Conservation (phyloP, 2,797 vertebrate genomes). For the Syndactyla subalaris region DNA sequence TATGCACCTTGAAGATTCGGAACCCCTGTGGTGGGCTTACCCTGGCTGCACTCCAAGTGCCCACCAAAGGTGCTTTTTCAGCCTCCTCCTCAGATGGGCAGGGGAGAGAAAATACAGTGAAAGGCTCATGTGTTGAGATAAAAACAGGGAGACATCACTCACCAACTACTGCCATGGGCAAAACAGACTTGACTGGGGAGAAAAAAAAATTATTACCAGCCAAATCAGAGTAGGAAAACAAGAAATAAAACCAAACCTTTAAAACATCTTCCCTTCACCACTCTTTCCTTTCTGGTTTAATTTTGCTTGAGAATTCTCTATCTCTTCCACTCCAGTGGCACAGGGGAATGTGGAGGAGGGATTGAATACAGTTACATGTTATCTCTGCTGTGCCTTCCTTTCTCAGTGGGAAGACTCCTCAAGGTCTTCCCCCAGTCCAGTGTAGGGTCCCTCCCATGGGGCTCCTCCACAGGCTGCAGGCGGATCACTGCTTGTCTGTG, state of each 20-base stretch:
- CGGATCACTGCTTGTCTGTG: not conserved
- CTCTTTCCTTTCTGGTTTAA: not conserved
- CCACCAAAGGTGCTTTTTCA: not conserved
- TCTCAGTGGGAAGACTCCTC: not conserved
- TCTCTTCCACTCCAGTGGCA: not conserved
- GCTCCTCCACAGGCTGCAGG: not conserved
- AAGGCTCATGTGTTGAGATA: not conserved
- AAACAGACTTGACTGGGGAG: not conserved
- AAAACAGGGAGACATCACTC: not conserved
- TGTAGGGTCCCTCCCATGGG: fast-evolving
- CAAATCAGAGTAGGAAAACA: not conserved
- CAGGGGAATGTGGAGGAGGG: fast-evolving
- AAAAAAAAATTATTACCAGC: not conserved
- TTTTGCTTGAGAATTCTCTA: not conserved
- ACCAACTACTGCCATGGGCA: not conserved
- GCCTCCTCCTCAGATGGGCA: not conserved
- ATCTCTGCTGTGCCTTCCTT: not conserved
- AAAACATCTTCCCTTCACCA: fast-evolving
- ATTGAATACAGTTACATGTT: no score
- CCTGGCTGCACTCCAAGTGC: not conserved
- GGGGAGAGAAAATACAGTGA: not conserved
- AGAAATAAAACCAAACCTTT: not conserved
- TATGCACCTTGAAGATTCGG: not conserved
- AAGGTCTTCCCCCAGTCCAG: not conserved
- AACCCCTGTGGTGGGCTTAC: not conserved